Evolutionary conservation across 2,797 vertebrate genomes (phyloP).

Genomic region (Perodicticus potto): DNA sequence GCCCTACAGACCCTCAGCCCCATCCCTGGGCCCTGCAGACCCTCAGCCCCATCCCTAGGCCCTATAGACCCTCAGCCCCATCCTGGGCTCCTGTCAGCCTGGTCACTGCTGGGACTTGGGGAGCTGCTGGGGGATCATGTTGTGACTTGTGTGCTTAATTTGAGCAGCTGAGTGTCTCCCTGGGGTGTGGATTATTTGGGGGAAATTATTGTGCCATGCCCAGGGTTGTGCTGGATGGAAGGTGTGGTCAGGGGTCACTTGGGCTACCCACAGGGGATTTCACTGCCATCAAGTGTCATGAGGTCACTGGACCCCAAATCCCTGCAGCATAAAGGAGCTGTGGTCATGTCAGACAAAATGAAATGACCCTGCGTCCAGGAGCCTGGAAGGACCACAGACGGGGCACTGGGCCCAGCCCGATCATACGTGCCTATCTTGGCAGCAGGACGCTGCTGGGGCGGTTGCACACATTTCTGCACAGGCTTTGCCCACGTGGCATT

Average conservation of each 20-base stretch:
- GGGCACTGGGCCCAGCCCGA: fast-evolving
- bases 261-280: neutral
- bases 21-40: no score
- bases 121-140: neutral
- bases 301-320: neutral
- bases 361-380: fast-evolving
- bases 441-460: fast-evolving
- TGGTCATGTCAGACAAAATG: fast-evolving
- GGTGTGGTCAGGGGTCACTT: fast-evolving
- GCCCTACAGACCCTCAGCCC: neutral
- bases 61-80: no score
- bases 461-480: no score
- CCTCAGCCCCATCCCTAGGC: neutral
- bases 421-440: fast-evolving
- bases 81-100: no score
- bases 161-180: fast-evolving
- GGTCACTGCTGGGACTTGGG: neutral
- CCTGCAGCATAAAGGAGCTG: fast-evolving
- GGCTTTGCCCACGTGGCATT: fast-evolving
- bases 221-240: fast-evolving
- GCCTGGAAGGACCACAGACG: neutral
- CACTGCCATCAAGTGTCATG: neutral
- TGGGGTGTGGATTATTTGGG: fast-evolving
- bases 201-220: fast-evolving
- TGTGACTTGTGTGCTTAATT: fast-evolving